Evolutionary conservation across 2,888 invertebrate species (phyloP).

Genomic region (Pocota personata): DNA sequence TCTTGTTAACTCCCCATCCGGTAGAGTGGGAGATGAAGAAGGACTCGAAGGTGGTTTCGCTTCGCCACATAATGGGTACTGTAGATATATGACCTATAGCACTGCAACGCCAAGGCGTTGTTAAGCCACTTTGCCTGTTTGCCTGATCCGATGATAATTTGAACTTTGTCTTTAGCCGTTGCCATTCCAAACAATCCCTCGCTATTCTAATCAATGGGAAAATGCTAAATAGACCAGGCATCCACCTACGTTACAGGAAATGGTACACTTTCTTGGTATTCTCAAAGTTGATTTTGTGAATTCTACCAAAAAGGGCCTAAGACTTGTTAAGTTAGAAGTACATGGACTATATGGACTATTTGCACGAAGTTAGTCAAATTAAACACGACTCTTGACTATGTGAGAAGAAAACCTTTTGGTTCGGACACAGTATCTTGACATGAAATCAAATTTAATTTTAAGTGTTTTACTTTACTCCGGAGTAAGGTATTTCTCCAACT

Average conservation of each 20-base stretch:
- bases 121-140: slow-evolving; percentile 22
- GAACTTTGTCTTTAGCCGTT: slow-evolving; percentile 20
- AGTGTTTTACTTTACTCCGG: neutral
- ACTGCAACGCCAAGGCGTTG: slow-evolving; percentile 21
- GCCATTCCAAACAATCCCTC: slow-evolving; percentile 10
- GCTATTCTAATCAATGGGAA: slow-evolving; percentile 26
- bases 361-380: neutral
- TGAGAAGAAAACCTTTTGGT: neutral
- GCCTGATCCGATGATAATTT: slow-evolving; percentile 30
- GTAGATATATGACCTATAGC: slow-evolving; percentile 36
- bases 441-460: neutral
- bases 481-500: too few species aligned
- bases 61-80: slow-evolving; percentile 12
- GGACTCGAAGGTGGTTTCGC: slow-evolving; percentile 18
- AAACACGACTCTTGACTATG: neutral
- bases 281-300: neutral
- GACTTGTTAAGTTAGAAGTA: neutral
- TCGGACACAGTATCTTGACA: neutral
- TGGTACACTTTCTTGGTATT: neutral
- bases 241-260: neutral
- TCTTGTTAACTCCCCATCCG: slow-evolving; percentile 36
- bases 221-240: slow-evolving; percentile 12
- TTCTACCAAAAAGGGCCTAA: neutral
- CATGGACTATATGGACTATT: too few species aligned
- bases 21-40: slow-evolving; percentile 21